Base-by-base conservation (phyloP, 2,888 invertebrate genomes). In the Tillus elongatus region DNA sequence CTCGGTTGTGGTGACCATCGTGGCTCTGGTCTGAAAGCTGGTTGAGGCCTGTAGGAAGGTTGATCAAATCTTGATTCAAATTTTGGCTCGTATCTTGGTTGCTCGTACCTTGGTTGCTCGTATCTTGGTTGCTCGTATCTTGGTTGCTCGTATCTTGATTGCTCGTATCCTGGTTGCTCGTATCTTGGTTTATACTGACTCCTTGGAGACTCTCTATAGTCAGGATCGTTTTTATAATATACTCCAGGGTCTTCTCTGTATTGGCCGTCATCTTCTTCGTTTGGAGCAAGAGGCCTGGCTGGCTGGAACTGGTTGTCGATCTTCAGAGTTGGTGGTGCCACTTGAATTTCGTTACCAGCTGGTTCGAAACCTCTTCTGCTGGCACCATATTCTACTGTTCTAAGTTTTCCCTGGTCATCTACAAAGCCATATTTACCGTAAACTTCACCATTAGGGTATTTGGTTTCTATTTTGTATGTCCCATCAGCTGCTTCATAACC, bases 391-490 rank as follows among this genome's bases (percentile, higher is more conserved):
- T 89, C 86, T 13, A 89, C 76, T 64, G 88, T 86, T 37, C 88
- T 72, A 13, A 75, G 53, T 51, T 75, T 76, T 0, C 90, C 90
- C 13, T 67, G 68, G 53, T 82, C 85, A 49, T 89, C 89, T 1
- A 87, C 73, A 60, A 88, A 90, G n/a, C 90, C 90, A 54, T 89
- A 90, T 60, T 89, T 90, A 40, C 90, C 90, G 34, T 78, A 82
- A 0, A 89, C 86, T 54, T 88, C 87, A 0, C 89, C 89, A 30
- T 74, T 80, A 0, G 83, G 73, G 53, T 84, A 83, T 63, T 88
- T 89, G 1, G 88, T 87, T 62, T 89, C 89, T 44, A 89, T 87
- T 67, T 88, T 88, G 69, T 83, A 88, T 33, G 82, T 79, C 6
- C 86, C 87, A 56, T 90, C 89, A 0, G 86, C 89, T 0, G 77